A percentile compares a stretch with the other conserved stretches of the same genome.
These are phyloP conservation scores for Neolamprologus fasciatus DNA, from an alignment of 2,113 vertebrate species.

Conservation along the genomic window DNA sequence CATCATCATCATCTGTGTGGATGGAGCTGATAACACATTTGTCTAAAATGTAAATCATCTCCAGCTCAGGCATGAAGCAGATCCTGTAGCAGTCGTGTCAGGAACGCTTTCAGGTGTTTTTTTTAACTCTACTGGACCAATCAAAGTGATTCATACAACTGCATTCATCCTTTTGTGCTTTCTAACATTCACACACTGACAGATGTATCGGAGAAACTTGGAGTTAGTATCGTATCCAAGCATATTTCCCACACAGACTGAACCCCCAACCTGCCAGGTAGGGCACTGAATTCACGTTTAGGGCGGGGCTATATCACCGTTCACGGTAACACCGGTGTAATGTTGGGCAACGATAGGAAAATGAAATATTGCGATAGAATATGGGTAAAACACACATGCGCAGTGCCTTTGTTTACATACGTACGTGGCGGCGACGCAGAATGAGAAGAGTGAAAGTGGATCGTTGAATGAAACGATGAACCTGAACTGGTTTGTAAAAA, in stretches of 20 bases:
- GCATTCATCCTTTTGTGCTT: not conserved
- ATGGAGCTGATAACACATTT: not conserved
- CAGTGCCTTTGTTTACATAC: too few species aligned
- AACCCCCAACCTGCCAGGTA: not conserved
- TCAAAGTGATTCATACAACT: not conserved
- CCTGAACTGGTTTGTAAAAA: too few species aligned
- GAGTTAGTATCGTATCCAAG: accelerated
- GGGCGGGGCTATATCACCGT: too few species aligned
- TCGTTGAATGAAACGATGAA: too few species aligned
- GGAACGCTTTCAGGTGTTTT: not conserved
- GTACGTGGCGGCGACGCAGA: too few species aligned
- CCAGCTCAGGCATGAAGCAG: accelerated
- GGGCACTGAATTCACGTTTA: too few species aligned
- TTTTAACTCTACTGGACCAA: not conserved
- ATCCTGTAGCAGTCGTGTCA: not conserved
- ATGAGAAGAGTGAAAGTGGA: too few species aligned
- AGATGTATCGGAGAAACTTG: accelerated
- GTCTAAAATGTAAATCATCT: accelerated
- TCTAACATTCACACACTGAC: not conserved
- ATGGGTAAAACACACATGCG: too few species aligned
- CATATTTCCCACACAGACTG: not conserved
- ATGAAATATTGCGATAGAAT: too few species aligned
- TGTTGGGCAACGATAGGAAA: too few species aligned
- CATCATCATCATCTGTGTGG: not conserved
- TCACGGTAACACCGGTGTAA: too few species aligned